A percentile compares a stretch with the other conserved stretches of the same genome.
These are phyloP conservation scores for Pseudomyrmex sp. DNA, from an alignment of 1,140 invertebrate genomes.

Conservation along the genomic window DNA sequence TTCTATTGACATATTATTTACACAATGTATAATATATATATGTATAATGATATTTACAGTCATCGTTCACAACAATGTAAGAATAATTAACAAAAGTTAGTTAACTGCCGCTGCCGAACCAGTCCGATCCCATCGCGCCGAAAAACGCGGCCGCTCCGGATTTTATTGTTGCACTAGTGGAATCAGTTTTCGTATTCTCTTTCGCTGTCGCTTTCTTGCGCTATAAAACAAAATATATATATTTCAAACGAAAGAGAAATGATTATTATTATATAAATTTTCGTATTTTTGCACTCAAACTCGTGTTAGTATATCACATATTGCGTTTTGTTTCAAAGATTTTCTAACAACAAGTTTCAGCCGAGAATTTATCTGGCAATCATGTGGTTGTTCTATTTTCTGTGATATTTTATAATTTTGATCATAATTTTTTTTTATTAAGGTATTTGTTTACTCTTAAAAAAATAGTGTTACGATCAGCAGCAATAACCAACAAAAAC, in stretches of 20 bases:
- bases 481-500: background rate
- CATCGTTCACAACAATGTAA: background rate
- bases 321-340: background rate
- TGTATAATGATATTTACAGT: slow-evolving; percentile 62
- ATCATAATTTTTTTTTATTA: background rate
- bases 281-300: background rate
- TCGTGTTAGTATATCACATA: background rate
- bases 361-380: background rate
- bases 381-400: background rate
- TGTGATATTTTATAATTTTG: background rate
- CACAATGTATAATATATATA: slow-evolving; percentile 43
- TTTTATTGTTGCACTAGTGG: slow-evolving; percentile 85
- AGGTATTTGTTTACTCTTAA: background rate
- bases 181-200: slow-evolving; percentile 79
- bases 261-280: too few species aligned
- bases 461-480: slow-evolving; percentile 3
- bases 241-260: background rate
- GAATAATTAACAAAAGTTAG: slow-evolving; percentile 52
- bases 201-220: slow-evolving; percentile 78
- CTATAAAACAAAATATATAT: slow-evolving; percentile 59
- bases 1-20: slow-evolving; percentile 58
- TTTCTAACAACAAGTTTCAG: background rate
- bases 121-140: slow-evolving; percentile 91
- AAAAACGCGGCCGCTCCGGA: slow-evolving; percentile 91
- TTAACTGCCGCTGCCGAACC: slow-evolving; percentile 87